Conservation (phyloP, 2,113 vertebrate species). For the Salvelinus alpinus region DNA sequence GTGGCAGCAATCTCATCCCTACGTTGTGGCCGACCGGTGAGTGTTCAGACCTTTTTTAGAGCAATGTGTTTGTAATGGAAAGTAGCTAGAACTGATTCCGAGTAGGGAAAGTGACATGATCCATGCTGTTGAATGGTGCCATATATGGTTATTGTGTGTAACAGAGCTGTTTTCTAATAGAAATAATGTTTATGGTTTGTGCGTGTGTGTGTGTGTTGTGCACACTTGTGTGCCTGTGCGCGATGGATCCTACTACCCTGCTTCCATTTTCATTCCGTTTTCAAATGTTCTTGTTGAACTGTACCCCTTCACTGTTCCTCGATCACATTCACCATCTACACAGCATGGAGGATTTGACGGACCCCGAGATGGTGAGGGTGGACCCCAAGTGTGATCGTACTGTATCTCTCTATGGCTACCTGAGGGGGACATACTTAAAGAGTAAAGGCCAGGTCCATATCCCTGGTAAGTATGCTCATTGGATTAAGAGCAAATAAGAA, state of each 20-base stretch:
- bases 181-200: no score
- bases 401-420: constrained; percentile 91
- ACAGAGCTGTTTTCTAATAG: no score
- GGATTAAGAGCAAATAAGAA: no score
- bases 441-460: constrained; percentile 91
- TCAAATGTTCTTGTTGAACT: background rate
- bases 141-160: no score
- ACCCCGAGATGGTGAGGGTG: constrained; percentile 83
- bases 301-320: background rate
- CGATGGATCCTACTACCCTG: background rate
- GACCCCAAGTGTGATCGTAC: constrained; percentile 91
- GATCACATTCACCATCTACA: background rate
- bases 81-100: no score
- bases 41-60: constrained; percentile 32
- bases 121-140: no score
- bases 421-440: constrained; percentile 91
- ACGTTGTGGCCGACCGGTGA: constrained; percentile 93
- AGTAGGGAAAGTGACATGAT: background rate
- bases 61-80: no score
- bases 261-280: background rate
- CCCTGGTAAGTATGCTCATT: constrained; percentile 76
- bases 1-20: constrained; percentile 93
- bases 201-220: no score
- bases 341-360: constrained; percentile 96
- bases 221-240: no score